Evolutionary conservation across 1,140 invertebrate species (phyloP), one percentile per base, ranked within the genome.

Genomic region (Aphelenchoides besseyi): DNA sequence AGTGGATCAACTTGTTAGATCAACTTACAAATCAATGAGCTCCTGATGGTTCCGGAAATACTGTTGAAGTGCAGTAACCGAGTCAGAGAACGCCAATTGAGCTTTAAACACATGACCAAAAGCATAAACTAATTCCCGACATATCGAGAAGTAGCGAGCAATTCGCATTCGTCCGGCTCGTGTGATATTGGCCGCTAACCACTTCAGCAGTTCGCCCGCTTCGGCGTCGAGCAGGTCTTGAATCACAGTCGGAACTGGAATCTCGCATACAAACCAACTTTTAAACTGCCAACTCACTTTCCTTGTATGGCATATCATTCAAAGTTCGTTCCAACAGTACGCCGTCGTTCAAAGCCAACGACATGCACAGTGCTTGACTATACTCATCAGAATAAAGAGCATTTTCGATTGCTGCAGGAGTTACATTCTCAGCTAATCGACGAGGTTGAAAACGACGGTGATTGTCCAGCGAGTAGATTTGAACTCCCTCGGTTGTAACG

Each of bases 401-500:
- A 28, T 66, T 32, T 18, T 70, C 12, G 12, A 80, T 53, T 5
- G 32, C 29, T 36, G 55, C 70, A 9, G 74, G 70, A 3, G 72
- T 68, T 9, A 77, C 69, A 18, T 63, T 67, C 1, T 52, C 48
- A 32, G 66, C 74, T 28, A 78, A 63, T 28, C 67, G 18, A 29
- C 80, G 70, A 8, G 76, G 76, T 53, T 80, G 61, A 48, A 78
- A 78, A 36, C 70, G 53, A 12, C 63, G 63, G 18, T 59, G 36
- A 18, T 55, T 54, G 70, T 79, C 54, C 28, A 80, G 54, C 3
- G 76, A 71, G 48, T 71, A 78, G 33, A 77, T 63, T 3, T 35
- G 37, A 57, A 78, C 78, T 35, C 79, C 76, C 41, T 78, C 76
- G 9, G 77, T 78, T 16, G 70, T 72, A 9, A 75, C 76, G n/a